Evolutionary conservation across 2,113 vertebrate genomes (phyloP), one percentile per base, ranked within the genome.

Genomic region (Ellobius talpinus): DNA sequence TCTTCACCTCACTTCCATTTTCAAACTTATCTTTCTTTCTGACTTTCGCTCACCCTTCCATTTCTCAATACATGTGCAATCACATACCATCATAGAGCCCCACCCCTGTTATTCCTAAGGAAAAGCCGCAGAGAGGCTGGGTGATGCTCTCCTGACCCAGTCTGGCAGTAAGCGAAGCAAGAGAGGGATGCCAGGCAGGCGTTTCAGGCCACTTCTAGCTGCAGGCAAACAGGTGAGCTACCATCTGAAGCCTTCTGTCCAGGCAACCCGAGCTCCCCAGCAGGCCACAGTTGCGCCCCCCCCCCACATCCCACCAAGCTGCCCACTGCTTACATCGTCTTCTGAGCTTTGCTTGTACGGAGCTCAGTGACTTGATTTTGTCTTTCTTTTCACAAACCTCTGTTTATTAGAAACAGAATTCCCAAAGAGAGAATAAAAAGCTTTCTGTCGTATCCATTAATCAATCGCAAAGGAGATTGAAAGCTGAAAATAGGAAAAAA

Each of bases 391-490:
- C 52, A 90, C 72, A 90, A 94, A 96, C 89, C 86, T 92, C 68
- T 93, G 82, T 95, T 96, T 89, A 93, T 95, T 82, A 95, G 61
- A 90, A 94, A 91, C 96, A 76, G 87, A 94, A 96, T 96, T 96
- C 94, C 95, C 95, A 94, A 55, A 90, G 93, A 95, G 93, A 97
- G 92, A 86, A 19, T 86, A 90, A 95, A 95, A 93, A 91, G 96
- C 92, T 97, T 97, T 92, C 86, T 94, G 90, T 70, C 3, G 0
- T 87, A 92, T 89, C 90, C 96, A 81, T 96, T 97, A 91, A 94
- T 97, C 97, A 95, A 94, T 97, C 97, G 94, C 79, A 87, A 94
- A 89, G 92, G 82, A 94, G 82, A 84, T 12, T 94, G 97, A 94
- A 95, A 96, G 88, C 93, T 91, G 47, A 47, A 47, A 93, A 65